Conservation (phyloP, 2,113 vertebrate species). For the Origma solitaria region DNA sequence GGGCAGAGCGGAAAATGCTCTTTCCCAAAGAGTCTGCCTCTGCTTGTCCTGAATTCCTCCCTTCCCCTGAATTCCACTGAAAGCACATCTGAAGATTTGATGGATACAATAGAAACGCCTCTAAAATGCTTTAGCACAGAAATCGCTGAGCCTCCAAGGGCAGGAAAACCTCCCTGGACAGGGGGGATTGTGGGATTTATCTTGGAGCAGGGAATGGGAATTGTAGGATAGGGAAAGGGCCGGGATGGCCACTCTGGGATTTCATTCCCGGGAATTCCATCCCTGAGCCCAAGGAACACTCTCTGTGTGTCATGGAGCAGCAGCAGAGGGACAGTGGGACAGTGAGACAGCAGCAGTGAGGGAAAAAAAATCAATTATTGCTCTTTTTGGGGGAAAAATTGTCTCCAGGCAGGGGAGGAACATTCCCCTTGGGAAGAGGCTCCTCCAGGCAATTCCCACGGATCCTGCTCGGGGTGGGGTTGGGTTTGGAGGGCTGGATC, state of each 20-base stretch:
- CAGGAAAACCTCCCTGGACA: not conserved
- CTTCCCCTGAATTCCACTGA: not conserved
- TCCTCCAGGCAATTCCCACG: not conserved
- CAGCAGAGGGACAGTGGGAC: not conserved
- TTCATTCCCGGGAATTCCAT: not conserved
- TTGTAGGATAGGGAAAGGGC: not conserved
- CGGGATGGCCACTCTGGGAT: rapidly evolving
- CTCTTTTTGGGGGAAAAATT: not conserved
- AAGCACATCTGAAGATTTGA: rapidly evolving
- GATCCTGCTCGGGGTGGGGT: rapidly evolving
- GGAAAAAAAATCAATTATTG: not conserved
- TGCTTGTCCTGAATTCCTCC: not conserved
- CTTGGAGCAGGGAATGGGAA: not conserved
- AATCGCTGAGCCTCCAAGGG: rapidly evolving
- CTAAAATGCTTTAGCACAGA: rapidly evolving
- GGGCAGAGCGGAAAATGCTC: not conserved
- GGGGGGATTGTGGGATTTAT: rapidly evolving
- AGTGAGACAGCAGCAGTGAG: not conserved
- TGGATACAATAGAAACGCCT: rapidly evolving
- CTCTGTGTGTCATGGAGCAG: not conserved
- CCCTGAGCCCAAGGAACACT: not conserved
- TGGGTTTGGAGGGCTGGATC: not conserved
- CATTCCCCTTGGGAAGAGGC: not conserved
- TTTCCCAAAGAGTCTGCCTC: too few relatives aligned
- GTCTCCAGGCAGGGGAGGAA: not conserved